These are phyloP conservation scores for Carassius gibelio DNA, from an alignment of 2,113 vertebrate genomes.

Conservation along the genomic window DNA sequence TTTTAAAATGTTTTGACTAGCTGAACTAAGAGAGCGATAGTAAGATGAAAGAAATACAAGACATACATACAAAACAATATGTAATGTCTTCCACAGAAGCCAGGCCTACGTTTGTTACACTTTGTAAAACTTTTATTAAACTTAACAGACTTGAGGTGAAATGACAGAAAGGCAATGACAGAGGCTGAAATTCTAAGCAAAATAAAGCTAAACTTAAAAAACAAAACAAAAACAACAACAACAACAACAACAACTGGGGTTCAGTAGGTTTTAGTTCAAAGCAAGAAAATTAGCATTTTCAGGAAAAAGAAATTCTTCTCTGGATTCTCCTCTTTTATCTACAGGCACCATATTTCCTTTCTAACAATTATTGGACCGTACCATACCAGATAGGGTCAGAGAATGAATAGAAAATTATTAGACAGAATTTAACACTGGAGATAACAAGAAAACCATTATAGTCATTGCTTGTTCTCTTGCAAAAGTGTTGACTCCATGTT, in stretches of 20 bases:
- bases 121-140: no score
- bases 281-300: no score
- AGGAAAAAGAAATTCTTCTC: no score
- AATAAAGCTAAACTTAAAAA: not conserved
- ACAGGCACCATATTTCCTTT: no score
- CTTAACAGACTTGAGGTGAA: no score
- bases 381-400: not conserved
- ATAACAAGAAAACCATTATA: conserved; percentile 31
- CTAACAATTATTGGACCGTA: not conserved
- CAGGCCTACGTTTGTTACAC: no score
- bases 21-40: not conserved
- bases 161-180: not conserved
- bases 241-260: no score
- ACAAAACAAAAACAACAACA: no score
- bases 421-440: not conserved
- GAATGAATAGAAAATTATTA: not conserved
- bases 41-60: not conserved
- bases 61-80: not conserved
- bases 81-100: no score
- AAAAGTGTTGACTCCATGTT: conserved; percentile 14
- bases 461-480: conserved; percentile 47
- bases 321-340: no score
- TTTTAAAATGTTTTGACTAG: not conserved
- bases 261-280: no score
- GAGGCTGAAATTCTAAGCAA: not conserved